phyloP scores from a whole-genome alignment of 2,113 vertebrate species.

The Xenotilapia leptura region DNA sequence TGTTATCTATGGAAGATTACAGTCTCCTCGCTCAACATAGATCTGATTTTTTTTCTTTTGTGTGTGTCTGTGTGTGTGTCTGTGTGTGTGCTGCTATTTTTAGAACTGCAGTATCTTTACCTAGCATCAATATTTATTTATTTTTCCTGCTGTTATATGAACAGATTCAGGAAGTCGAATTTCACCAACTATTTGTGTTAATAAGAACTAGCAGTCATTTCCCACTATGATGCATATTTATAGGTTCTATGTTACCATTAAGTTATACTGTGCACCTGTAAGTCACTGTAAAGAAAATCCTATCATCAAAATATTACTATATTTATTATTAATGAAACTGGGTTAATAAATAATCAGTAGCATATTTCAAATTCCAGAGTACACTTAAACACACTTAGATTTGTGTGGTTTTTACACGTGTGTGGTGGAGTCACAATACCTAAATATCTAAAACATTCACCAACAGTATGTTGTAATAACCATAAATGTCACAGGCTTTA shows the following conservation, averaged over 20 bases:
- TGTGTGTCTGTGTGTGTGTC: fast-evolving
- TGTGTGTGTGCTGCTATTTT: background rate
- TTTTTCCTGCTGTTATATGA: background rate
- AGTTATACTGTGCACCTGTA: background rate
- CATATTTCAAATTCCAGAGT: background rate
- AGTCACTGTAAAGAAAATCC: background rate
- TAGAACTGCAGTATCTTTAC: background rate
- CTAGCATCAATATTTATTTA: background rate
- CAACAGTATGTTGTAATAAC: background rate
- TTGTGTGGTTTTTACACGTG: background rate
- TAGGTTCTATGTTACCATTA: background rate
- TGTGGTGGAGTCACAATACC: background rate
- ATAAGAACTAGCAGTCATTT: background rate
- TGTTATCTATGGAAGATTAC: background rate
- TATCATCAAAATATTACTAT: background rate
- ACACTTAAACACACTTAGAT: background rate
- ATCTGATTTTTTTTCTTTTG: fast-evolving
- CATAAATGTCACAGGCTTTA: background rate
- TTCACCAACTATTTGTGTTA: background rate
- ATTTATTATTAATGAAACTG: background rate
- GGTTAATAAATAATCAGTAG: background rate
- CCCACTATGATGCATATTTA: background rate
- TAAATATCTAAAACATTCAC: background rate
- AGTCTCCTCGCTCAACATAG: background rate
- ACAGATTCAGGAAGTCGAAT: background rate